phyloP scores from a whole-genome alignment of 1,140 invertebrate species.

The Gryllus bimaculatus region DNA sequence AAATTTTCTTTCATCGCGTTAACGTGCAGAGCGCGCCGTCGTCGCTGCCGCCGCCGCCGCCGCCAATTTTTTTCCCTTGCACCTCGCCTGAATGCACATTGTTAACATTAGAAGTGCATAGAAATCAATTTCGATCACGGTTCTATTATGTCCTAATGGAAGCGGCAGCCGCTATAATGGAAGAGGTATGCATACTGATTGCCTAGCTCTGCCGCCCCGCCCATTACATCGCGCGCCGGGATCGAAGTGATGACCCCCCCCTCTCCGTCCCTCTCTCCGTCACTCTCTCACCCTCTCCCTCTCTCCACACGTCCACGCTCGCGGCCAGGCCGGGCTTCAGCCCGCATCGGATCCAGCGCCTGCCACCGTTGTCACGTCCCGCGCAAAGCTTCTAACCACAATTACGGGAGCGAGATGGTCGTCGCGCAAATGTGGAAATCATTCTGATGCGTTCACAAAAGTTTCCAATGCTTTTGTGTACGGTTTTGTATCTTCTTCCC shows the following conservation, averaged over 20 bases:
- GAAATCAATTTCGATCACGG: conserved; percentile 1
- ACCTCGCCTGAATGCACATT: background rate
- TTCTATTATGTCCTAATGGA: background rate
- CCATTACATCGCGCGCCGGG: background rate
- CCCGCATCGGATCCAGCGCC: no score
- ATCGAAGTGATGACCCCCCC: background rate
- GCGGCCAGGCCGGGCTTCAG: no score
- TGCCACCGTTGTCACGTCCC: no score
- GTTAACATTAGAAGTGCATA: background rate
- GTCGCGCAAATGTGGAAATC: no score
- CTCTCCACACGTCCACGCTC: background rate
- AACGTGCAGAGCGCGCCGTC: no score
- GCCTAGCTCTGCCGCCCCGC: no score
- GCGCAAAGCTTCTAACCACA: no score
- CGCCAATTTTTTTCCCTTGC: background rate
- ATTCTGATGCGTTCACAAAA: no score
- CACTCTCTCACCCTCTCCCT: background rate
- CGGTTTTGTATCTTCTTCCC: no score
- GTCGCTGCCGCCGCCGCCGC: background rate
- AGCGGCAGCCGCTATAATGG: background rate
- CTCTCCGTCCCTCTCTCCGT: background rate
- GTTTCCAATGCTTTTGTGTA: no score
- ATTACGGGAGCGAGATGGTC: no score
- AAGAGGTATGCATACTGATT: background rate
- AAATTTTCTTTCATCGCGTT: no score